phyloP scores from a whole-genome alignment of 2,113 vertebrate genomes.

The Pseudorectes ferrugineus region DNA sequence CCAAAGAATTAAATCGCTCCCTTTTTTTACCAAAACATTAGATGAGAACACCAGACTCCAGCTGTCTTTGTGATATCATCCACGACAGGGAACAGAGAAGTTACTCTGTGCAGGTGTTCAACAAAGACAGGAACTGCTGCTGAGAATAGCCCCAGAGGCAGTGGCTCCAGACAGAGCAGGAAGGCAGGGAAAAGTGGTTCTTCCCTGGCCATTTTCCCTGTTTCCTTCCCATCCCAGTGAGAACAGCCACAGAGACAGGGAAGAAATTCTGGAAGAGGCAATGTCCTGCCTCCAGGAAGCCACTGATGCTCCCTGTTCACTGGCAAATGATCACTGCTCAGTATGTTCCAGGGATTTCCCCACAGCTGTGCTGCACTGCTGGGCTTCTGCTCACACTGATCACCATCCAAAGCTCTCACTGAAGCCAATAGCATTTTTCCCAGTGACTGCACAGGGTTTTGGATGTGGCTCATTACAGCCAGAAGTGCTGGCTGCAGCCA shows the following conservation, averaged over 20 bases:
- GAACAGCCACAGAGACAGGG: background rate
- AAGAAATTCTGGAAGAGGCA: background rate
- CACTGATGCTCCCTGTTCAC: background rate
- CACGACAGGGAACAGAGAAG: background rate
- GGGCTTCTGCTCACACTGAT: conserved; percentile 7
- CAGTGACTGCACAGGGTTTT: background rate
- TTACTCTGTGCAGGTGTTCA: background rate
- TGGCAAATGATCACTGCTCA: background rate
- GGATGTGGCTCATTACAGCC: conserved; percentile 1
- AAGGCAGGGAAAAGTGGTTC: background rate
- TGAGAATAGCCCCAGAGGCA: background rate
- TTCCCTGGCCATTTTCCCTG: background rate
- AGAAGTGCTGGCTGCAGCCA: background rate
- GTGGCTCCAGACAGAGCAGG: background rate
- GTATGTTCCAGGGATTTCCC: background rate
- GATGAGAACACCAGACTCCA: background rate
- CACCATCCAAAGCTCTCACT: background rate
- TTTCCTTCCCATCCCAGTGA: background rate
- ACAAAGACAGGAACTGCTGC: background rate
- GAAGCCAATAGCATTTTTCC: background rate
- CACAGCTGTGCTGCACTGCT: conserved; percentile 11
- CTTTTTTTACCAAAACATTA: background rate
- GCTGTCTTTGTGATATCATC: background rate
- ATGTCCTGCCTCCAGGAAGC: background rate
- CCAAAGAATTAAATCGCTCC: background rate